A percentile compares a stretch with the other conserved stretches of the same genome.
These are phyloP conservation scores for Noctua pronuba DNA, from an alignment of 2,888 invertebrate genomes.

Conservation along the genomic window DNA sequence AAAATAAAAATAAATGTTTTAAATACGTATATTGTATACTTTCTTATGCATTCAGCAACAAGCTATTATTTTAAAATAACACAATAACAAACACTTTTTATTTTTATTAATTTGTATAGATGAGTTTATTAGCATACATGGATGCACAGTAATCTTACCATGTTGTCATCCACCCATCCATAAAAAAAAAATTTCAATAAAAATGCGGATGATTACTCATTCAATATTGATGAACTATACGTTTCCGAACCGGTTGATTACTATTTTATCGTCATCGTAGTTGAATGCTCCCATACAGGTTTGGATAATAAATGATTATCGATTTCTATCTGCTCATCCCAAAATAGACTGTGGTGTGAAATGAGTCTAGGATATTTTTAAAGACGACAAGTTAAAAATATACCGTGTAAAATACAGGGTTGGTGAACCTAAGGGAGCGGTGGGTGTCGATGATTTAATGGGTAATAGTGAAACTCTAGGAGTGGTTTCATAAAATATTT, in stretches of 20 bases:
- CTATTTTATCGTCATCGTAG: slow-evolving; percentile 25
- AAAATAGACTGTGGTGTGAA: slow-evolving; percentile 37
- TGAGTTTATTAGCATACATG: slow-evolving; percentile 6
- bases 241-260: slow-evolving; percentile 44
- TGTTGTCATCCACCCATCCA: slow-evolving; percentile 35
- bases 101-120: background rate
- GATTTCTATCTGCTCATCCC: slow-evolving; percentile 36
- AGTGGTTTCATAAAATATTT: slow-evolving; percentile 3
- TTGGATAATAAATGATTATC: slow-evolving; percentile 38
- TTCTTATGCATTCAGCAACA: background rate
- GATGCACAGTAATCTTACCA: slow-evolving; percentile 24
- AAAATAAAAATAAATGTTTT: too few relatives aligned
- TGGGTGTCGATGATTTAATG: background rate
- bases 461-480: background rate
- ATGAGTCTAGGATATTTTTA: slow-evolving; percentile 25
- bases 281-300: slow-evolving; percentile 44
- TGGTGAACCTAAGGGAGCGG: background rate
- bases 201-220: slow-evolving; percentile 40
- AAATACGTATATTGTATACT: too few relatives aligned
- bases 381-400: slow-evolving; percentile 24
- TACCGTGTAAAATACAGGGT: background rate
- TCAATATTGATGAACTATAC: slow-evolving; percentile 39
- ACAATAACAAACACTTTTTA: too few relatives aligned
- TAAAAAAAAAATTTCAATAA: slow-evolving; percentile 43
- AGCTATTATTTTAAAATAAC: background rate